Conservation (phyloP, 2,113 vertebrate species). For the Syrmaticus mikado region DNA sequence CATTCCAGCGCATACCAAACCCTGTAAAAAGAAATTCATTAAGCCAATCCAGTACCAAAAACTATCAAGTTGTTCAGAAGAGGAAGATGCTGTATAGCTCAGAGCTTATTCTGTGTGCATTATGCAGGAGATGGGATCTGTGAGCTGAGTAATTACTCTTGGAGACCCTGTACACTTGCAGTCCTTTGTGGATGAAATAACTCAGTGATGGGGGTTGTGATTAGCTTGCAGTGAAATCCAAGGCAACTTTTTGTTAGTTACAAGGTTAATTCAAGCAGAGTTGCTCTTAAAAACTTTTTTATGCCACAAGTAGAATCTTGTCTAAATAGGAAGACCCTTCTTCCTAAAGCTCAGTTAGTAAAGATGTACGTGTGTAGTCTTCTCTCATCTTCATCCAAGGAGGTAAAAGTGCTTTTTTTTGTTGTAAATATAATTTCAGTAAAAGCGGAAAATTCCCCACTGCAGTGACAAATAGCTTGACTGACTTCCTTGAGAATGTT, state of each 20-base stretch:
- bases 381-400: background rate
- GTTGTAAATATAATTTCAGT: background rate
- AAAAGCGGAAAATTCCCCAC: background rate
- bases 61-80: background rate
- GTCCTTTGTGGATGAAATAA: background rate
- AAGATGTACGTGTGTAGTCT: background rate
- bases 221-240: background rate
- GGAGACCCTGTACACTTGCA: background rate
- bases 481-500: background rate
- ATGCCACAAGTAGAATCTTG: background rate
- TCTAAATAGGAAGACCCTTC: background rate
- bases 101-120: background rate
- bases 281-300: background rate
- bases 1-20: slow-evolving; percentile 91
- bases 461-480: background rate
- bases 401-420: background rate
- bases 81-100: background rate
- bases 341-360: background rate
- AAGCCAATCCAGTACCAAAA: background rate
- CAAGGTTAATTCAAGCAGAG: background rate
- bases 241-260: background rate
- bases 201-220: background rate
- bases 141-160: background rate
- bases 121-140: background rate
- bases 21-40: slow-evolving; percentile 76